A percentile compares a stretch with the other conserved stretches of the same genome.
Conservation (phyloP, 2,113 vertebrate species). For the Danio rerio region GRCz12tu NC_133187.1:37242501-37243000, state of each 20-base stretch:
- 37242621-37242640: not conserved
- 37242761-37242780: not conserved
- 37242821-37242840: not conserved
- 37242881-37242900: too few relatives aligned
- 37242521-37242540: not conserved
- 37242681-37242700: not conserved
- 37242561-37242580: not conserved
- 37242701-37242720: not conserved
- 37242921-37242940: too few relatives aligned
- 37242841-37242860: not conserved
- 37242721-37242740: not conserved
- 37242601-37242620: conserved; percentile 5
- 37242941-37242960: too few relatives aligned
- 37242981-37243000: too few relatives aligned
- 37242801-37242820: not conserved
- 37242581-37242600: conserved; percentile 3
- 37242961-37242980: too few relatives aligned
- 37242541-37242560: not conserved
- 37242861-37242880: not conserved
- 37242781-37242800: not conserved
- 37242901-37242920: too few relatives aligned
- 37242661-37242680: not conserved
- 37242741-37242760: not conserved
- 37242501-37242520: conserved; percentile 8
- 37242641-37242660: not conserved